Conservation (phyloP, 2,113 vertebrate genomes). For the Pao palembangensis region DNA sequence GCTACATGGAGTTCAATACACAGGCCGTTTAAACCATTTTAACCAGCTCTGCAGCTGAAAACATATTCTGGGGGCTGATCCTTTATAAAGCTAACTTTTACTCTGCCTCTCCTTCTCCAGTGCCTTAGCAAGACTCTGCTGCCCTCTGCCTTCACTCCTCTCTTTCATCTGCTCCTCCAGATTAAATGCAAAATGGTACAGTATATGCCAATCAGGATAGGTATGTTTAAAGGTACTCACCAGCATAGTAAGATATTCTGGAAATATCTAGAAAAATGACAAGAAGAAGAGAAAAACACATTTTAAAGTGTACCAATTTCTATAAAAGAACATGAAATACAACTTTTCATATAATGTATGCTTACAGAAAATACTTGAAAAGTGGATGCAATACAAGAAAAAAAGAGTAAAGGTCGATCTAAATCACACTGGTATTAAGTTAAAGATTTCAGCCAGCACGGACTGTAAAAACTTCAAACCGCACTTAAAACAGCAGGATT, state of each 20-base stretch:
- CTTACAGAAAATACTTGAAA: too few species aligned
- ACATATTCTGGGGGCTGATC: slow-evolving; percentile 38
- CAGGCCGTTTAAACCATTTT: slow-evolving; percentile 18
- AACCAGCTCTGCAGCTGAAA: slow-evolving; percentile 21
- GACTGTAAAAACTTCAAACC: too few species aligned
- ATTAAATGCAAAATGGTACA: too few species aligned
- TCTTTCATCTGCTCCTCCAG: not conserved
- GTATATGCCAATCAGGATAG: too few species aligned
- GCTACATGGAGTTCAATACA: too few species aligned
- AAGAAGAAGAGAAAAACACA: not conserved
- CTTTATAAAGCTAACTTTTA: not conserved
- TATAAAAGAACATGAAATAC: too few species aligned
- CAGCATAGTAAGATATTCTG: slow-evolving; percentile 80
- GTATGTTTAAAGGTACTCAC: slow-evolving; percentile 67
- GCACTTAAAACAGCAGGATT: too few species aligned
- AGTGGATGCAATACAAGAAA: too few species aligned
- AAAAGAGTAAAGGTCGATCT: too few species aligned
- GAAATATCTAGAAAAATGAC: slow-evolving; percentile 79
- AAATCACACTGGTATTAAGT: too few species aligned
- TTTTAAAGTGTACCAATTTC: not conserved
- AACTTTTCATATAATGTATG: too few species aligned
- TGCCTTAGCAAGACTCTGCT: slow-evolving; percentile 34
- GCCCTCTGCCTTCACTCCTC: slow-evolving; percentile 41
- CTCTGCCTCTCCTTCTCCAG: not conserved
- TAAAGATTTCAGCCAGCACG: too few species aligned